These are phyloP conservation scores for Mnemiopsis leidyi DNA, from an alignment of 37 sponge, comb jelly and placozoan genomes.

Conservation along the genomic window DNA sequence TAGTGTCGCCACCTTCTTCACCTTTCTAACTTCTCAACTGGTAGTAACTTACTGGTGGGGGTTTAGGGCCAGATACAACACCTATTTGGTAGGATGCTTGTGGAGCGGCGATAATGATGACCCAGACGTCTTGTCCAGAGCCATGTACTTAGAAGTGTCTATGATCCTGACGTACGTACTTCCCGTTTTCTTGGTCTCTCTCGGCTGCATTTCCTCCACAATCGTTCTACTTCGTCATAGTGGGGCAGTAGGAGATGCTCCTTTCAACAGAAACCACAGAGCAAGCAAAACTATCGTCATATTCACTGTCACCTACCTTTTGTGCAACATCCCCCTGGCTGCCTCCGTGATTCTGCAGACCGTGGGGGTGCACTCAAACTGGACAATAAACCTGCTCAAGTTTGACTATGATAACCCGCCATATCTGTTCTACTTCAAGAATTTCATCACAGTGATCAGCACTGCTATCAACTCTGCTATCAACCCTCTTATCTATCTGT, in stretches of 20 bases:
- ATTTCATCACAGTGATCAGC: background rate
- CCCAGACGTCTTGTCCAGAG: background rate
- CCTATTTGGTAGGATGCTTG: background rate
- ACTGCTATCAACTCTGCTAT: background rate
- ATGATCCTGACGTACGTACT: background rate
- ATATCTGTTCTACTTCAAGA: constrained; percentile 7
- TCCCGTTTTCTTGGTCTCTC: background rate
- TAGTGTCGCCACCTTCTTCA: background rate
- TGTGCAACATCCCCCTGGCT: background rate
- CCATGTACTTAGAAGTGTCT: background rate
- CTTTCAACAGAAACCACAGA: background rate
- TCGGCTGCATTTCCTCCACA: background rate
- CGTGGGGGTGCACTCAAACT: background rate
- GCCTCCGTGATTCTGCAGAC: background rate
- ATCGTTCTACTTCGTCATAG: background rate
- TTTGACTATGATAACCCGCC: background rate
- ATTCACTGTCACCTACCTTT: background rate
- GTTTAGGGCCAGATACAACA: background rate
- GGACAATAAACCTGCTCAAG: background rate
- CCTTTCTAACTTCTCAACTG: background rate
- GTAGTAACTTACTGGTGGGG: background rate
- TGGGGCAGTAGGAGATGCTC: background rate
- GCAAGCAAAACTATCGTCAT: background rate
- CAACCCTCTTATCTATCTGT: background rate
- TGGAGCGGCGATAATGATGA: background rate